phyloP scores from a whole-genome alignment of 2,113 vertebrate species.

The Crotalus viridis region DNA sequence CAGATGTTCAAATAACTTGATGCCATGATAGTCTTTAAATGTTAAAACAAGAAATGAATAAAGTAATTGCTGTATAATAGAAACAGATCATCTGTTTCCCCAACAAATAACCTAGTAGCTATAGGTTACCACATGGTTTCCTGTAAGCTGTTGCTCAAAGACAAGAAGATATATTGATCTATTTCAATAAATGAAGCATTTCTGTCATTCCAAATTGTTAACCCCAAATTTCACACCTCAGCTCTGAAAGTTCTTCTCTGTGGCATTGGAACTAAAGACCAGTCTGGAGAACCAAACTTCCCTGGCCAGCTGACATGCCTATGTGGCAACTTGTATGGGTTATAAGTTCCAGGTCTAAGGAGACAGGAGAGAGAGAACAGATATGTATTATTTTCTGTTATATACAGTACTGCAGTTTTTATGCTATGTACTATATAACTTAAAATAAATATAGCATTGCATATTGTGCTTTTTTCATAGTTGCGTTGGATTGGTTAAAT shows the following conservation, averaged over 20 bases:
- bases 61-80: neutral
- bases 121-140: neutral
- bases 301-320: constrained; percentile 82
- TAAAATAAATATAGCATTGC: neutral
- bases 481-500: neutral
- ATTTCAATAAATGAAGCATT: neutral
- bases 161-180: neutral
- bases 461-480: neutral
- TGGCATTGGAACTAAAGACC: constrained; percentile 70
- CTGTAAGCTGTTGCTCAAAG: neutral
- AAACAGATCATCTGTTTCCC: neutral
- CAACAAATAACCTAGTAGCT: neutral
- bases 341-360: constrained; percentile 79
- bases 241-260: constrained; percentile 71
- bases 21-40: neutral
- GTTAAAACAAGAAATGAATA: neutral
- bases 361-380: neutral
- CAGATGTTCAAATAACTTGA: neutral
- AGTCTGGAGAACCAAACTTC: constrained; percentile 85
- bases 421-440: neutral
- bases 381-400: neutral
- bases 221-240: constrained; percentile 66
- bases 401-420: neutral
- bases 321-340: constrained; percentile 19
- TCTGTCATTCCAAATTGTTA: neutral